These are phyloP conservation scores for Tinamus guttatus DNA, from an alignment of 2,113 vertebrate genomes.

Conservation along the genomic window DNA sequence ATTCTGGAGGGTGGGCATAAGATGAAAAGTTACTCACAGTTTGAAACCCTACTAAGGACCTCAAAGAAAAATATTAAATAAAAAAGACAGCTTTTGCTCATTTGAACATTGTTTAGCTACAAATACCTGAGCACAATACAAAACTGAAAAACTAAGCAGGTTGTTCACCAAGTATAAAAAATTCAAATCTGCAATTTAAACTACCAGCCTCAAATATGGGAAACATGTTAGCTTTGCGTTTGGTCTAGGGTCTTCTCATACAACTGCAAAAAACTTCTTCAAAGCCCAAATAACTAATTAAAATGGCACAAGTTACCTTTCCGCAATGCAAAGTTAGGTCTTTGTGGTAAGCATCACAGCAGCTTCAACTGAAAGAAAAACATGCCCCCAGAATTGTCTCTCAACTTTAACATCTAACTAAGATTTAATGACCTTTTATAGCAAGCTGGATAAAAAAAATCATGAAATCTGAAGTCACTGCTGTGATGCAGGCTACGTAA, in stretches of 20 bases:
- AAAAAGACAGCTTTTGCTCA: neutral
- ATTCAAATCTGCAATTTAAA: neutral
- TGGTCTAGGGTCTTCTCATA: neutral
- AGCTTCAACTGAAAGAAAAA: conserved; percentile 5
- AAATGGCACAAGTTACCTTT: neutral
- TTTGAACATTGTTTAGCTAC: neutral
- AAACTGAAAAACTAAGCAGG: neutral
- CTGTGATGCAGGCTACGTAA: neutral
- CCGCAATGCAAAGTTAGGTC: neutral
- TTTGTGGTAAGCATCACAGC: neutral
- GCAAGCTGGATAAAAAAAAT: neutral
- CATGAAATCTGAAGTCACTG: neutral
- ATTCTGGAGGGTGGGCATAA: neutral
- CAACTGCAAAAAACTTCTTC: neutral
- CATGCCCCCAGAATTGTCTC: neutral
- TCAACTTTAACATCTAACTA: neutral
- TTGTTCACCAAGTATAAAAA: neutral
- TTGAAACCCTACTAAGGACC: neutral
- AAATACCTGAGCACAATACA: neutral
- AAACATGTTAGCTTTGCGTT: neutral
- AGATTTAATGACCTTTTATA: neutral
- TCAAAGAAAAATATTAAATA: neutral
- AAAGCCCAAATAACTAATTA: neutral
- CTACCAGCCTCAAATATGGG: neutral
- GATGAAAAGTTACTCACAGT: neutral